Base-by-base conservation (phyloP, 1,140 invertebrate species). In the Zaprionus taronus region DNA sequence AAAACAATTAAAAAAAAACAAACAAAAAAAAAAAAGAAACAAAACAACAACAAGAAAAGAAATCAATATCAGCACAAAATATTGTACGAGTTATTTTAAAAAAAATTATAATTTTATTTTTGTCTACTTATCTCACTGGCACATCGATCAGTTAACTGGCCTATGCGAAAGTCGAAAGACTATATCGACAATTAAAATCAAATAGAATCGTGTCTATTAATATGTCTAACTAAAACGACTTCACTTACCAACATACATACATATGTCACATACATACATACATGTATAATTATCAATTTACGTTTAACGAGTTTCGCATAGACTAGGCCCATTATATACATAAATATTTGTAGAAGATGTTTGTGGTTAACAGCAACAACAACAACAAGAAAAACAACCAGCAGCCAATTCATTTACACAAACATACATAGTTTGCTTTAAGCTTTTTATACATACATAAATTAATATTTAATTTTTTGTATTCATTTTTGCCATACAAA, bases 401-500 rank as follows among this genome's bases (percentile, higher is more conserved):
- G 79, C 81, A 89, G 72, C 79, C 67, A 82, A 80, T 90, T 84
- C 83, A 84, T 64, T 79, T 89, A 69, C 83, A 86, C 80, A 72
- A 64, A 80, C 65, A 80, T 60, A 77, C 70, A 80, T 80, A 87
- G 80, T 89, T 89, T 89, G 85, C 86, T 89, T 81, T 90, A 90
- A 89, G 85, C 85, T 89, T 89, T 89, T 89, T 89, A 89, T 89
- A 89, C 78, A 87, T 90, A 86, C 76, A 79, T 72, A 74, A 81
- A 83, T 85, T 85, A 89, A 89, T 85, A 89, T 91, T 90, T 90
- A 89, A 87, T 85, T 89, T 90, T 89, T 89, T 81, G 81, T 89
- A 84, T 85, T 89, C 63, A 91, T 90, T 89, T 89, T 90, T 90
- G 85, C 85, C 85, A 90, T 90, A 90, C 76, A 83, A 84, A 91